Percentiles rank a stretch among this genome's conserved stretches.
phyloP scores from a whole-genome alignment of 2,888 invertebrate genomes.

The Frankliniella fusca region DNA sequence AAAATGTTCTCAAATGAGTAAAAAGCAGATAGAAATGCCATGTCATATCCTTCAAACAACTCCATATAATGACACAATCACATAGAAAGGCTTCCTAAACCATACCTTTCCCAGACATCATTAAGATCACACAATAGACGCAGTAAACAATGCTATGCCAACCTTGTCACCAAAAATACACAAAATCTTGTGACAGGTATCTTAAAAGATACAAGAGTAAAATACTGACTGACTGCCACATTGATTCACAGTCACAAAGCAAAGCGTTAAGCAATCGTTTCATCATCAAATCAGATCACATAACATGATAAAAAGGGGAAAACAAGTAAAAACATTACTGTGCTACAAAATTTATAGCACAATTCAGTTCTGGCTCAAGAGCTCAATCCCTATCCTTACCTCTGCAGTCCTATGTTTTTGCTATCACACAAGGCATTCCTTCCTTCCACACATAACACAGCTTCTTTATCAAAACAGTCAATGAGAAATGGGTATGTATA shows the following conservation, averaged over 20 bases:
- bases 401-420: constrained; percentile 10
- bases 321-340: constrained; percentile 25
- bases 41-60: no score
- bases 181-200: background rate
- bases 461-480: background rate
- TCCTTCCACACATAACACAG: background rate
- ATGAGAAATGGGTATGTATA: background rate
- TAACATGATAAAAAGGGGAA: constrained; percentile 15
- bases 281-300: background rate
- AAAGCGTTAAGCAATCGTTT: background rate
- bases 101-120: no score
- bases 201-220: background rate
- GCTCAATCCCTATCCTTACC: constrained; percentile 15
- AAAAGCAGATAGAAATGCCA: no score
- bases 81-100: no score
- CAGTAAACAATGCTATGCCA: no score
- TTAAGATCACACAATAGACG: no score
- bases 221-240: background rate
- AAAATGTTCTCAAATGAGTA: no score
- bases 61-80: no score
- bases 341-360: constrained; percentile 7
- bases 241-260: background rate
- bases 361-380: constrained; percentile 22
- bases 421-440: constrained; percentile 9
- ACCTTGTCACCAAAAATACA: no score